Evolutionary conservation across 2,888 invertebrate species (phyloP).

Genomic region (Oxyscelio sp.): DNA sequence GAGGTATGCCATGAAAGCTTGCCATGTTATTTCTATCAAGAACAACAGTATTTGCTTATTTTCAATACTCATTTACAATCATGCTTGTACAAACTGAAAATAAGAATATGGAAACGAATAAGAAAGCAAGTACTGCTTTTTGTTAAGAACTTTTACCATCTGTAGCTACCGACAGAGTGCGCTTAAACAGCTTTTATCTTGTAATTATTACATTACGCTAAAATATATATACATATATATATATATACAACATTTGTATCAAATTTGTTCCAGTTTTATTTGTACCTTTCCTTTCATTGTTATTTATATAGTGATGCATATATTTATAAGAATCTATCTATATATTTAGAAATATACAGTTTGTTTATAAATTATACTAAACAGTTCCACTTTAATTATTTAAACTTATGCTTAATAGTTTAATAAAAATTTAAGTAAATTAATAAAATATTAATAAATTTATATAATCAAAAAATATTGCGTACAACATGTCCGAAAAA

Average conservation of each 20-base stretch:
- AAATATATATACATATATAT: slow-evolving; percentile 80
- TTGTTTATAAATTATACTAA: too few species aligned
- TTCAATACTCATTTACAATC: slow-evolving; percentile 82
- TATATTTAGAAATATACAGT: too few species aligned
- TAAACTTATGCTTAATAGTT: too few species aligned
- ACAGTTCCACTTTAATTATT: too few species aligned
- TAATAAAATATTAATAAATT: too few species aligned
- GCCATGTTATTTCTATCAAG: slow-evolving; percentile 82
- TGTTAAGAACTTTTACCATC: slow-evolving; percentile 52
- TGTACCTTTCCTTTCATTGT: too few species aligned
- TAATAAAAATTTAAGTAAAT: too few species aligned
- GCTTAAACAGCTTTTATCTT: slow-evolving; percentile 82
- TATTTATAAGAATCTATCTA: too few species aligned
- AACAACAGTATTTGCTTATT: slow-evolving; percentile 76
- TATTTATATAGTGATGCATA: too few species aligned
- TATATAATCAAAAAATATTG: too few species aligned
- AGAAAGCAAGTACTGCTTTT: slow-evolving; percentile 64
- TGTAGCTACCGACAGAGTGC: slow-evolving; percentile 77
- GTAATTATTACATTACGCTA: slow-evolving; percentile 81
- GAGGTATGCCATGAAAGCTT: slow-evolving; percentile 86
- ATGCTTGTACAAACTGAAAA: slow-evolving; percentile 67
- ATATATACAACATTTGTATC: not conserved
- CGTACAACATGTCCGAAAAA: too few species aligned
- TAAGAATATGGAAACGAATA: slow-evolving; percentile 35
- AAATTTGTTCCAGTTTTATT: too few species aligned